Conservation (phyloP, 2,113 vertebrate genomes). For the Oncorhynchus gorbuscha region DNA sequence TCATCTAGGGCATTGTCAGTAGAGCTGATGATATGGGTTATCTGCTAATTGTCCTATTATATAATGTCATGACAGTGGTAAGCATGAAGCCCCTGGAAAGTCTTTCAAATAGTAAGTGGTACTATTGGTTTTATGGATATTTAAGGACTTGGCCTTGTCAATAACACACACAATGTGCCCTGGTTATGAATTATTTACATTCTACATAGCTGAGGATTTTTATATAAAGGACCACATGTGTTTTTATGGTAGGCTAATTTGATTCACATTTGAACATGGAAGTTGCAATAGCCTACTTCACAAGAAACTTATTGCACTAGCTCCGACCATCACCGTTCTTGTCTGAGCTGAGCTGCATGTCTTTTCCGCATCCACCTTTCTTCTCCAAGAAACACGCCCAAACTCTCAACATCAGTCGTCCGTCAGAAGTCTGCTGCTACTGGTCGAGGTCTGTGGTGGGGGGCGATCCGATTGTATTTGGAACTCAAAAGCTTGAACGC, state of each 20-base stretch:
- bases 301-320: background rate
- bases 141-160: no score
- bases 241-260: background rate
- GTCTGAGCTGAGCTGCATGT: background rate
- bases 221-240: no score
- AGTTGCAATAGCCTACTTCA: background rate
- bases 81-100: background rate
- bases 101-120: no score
- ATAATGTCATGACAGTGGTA: background rate
- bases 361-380: constrained; percentile 37
- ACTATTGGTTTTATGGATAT: no score
- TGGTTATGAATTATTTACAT: no score
- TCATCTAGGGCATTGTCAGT: background rate
- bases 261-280: background rate
- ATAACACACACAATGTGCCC: no score
- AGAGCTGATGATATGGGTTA: background rate
- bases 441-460: constrained; percentile 9
- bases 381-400: constrained; percentile 54
- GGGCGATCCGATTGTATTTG: constrained; percentile 14
- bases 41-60: background rate
- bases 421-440: constrained; percentile 13
- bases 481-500: constrained; percentile 4
- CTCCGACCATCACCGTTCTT: background rate
- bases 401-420: constrained; percentile 28
- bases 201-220: no score